These are phyloP conservation scores for Mantis religiosa DNA, from an alignment of 2,888 invertebrate species.

Conservation along the genomic window DNA sequence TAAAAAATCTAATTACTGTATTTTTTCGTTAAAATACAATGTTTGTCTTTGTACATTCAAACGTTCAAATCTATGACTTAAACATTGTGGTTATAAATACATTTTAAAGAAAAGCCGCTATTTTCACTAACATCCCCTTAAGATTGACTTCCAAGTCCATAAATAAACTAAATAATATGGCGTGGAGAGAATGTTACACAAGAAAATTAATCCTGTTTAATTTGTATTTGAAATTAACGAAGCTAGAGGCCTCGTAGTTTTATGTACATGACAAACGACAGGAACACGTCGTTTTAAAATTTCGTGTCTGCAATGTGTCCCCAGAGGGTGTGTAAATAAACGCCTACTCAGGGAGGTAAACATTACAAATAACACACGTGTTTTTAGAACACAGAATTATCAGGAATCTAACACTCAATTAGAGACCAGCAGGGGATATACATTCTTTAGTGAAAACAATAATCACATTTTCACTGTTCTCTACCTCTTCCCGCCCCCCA, in stretches of 20 bases:
- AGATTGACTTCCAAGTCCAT: no score
- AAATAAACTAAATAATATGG: no score
- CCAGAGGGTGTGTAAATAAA: not conserved
- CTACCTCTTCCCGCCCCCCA: not conserved
- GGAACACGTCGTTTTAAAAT: not conserved
- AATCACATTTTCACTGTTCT: slow-evolving; percentile 9
- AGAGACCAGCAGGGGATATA: not conserved
- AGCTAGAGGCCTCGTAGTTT: not conserved
- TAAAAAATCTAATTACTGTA: no score
- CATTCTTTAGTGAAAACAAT: not conserved
- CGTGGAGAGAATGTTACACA: no score
- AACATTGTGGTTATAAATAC: no score
- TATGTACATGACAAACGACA: not conserved
- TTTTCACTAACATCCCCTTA: no score
- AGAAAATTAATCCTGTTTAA: no score
- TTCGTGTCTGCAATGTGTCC: not conserved
- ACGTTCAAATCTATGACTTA: no score
- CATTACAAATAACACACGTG: not conserved
- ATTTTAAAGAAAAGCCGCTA: no score
- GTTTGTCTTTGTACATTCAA: no score
- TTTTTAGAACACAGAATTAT: slow-evolving; percentile 3
- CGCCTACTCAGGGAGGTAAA: not conserved
- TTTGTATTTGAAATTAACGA: no score
- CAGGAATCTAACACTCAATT: slow-evolving; percentile 9
- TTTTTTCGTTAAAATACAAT: no score